Base-by-base conservation (phyloP, 2,113 vertebrate genomes). In the Meleagris gallopavo region DNA sequence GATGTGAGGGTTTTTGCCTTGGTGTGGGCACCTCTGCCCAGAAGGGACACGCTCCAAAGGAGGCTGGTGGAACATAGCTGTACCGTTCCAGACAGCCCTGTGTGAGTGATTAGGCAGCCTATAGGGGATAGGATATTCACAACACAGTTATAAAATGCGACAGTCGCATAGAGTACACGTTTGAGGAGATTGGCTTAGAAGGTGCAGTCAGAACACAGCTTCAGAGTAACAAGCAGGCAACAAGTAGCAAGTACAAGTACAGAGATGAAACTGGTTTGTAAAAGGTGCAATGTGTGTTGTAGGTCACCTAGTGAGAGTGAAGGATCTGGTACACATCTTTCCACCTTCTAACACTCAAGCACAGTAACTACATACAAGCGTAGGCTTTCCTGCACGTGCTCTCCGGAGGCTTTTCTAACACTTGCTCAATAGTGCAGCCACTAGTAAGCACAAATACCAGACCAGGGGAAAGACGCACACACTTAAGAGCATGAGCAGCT, bases 361-460 rank as follows among this genome's bases (percentile, higher is more conserved):
- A n/a, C 36, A 64, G 46, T 38, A 74, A 24, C 22, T 61, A 0
- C 5, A 11, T 80, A 50, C 5, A 14, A 32, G 74, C 48, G 13
- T 15, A 57, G 50, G 25, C 41, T 21, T 20, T 78, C 84, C 60
- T 66, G 48, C 17, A 3, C 66, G 9, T 43, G 24, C 54, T 86
- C 84, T 88, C 32, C 83, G 7, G 13, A 89, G 45, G 2, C 57
- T 75, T 60, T 95, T 95, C 79, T 95, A 45, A 90, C 69, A 64
- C 96, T 82, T 97, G 94, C 57, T 97, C 98, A 79, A 97, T 72
- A 8, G 97, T 48, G 94, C 41, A 98, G 69, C 96, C 96, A 97
- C 52, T 97, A 50, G 97, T 87, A 82, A 97, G 93, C 10, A 96
- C 77, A 73, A 98, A 97, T 87, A 97, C 65, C 60, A 98, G 81